Evolutionary conservation across 2,797 vertebrate species (phyloP).

Genomic region (Dallia pectoralis): DNA sequence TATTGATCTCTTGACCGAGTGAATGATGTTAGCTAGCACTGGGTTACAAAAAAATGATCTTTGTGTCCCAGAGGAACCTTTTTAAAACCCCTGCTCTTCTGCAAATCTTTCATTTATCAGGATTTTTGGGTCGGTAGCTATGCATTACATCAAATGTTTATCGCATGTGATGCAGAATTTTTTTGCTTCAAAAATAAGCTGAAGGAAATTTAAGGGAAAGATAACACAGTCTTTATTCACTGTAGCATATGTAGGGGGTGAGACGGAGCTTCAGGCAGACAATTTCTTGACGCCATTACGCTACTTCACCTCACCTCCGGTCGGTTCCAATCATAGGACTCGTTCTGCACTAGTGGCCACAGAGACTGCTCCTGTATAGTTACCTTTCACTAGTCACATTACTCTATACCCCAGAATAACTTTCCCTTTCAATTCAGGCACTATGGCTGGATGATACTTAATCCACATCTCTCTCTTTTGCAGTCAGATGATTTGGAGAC

Average conservation of each 20-base stretch:
- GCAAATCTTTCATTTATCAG: too few species aligned
- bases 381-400: neutral
- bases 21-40: too few species aligned
- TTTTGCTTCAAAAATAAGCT: neutral
- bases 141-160: neutral
- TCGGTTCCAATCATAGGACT: neutral
- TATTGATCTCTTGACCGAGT: too few species aligned
- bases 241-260: neutral
- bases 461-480: neutral
- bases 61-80: too few species aligned
- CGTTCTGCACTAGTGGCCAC: conserved; percentile 3
- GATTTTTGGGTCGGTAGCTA: too few species aligned
- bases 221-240: neutral
- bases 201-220: neutral
- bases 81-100: too few species aligned
- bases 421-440: neutral
- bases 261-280: neutral
- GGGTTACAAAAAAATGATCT: too few species aligned
- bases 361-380: neutral
- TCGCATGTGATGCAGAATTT: neutral
- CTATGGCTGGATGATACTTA: neutral
- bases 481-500: conserved; percentile 1
- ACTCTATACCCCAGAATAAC: neutral
- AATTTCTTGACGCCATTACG: neutral
- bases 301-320: neutral